Conservation (phyloP, 2,113 vertebrate species). For the Halichoerus grypus region DNA sequence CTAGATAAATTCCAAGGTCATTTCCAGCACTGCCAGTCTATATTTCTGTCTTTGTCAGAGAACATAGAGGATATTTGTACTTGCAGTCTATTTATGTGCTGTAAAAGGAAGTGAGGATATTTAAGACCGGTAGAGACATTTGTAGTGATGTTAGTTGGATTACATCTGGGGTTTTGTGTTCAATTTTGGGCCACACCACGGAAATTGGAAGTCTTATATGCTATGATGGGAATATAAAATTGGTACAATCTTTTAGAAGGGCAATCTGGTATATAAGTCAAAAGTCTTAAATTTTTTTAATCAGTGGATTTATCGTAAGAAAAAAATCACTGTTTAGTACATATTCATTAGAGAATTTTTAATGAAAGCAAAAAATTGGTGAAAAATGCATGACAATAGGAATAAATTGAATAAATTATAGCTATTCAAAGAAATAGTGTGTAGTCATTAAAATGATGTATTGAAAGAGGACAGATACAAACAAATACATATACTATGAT, state of each 20-base stretch:
- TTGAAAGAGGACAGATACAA: neutral
- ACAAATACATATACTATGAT: neutral
- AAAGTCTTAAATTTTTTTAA: slow-evolving; percentile 23
- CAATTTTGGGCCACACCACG: neutral
- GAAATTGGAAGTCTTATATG: neutral
- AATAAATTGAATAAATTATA: neutral
- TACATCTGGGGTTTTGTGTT: neutral
- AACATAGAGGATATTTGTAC: neutral
- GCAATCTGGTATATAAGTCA: neutral
- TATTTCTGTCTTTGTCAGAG: slow-evolving; percentile 50
- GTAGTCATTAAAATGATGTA: neutral
- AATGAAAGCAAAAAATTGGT: neutral
- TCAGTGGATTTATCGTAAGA: neutral
- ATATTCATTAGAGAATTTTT: neutral
- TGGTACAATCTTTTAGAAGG: neutral
- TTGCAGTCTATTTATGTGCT: neutral
- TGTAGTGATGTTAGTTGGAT: neutral
- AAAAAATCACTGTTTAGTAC: neutral
- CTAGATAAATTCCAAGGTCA: slow-evolving; percentile 40
- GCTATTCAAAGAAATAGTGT: neutral
- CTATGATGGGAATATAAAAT: slow-evolving; percentile 48
- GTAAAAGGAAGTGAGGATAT: slow-evolving; percentile 1
- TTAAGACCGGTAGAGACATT: neutral
- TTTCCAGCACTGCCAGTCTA: neutral
- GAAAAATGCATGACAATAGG: neutral